Evolutionary conservation across 2,797 vertebrate genomes (phyloP), one percentile per base, ranked within the genome.

Genomic region (Orientallactaga sibirica): DNA sequence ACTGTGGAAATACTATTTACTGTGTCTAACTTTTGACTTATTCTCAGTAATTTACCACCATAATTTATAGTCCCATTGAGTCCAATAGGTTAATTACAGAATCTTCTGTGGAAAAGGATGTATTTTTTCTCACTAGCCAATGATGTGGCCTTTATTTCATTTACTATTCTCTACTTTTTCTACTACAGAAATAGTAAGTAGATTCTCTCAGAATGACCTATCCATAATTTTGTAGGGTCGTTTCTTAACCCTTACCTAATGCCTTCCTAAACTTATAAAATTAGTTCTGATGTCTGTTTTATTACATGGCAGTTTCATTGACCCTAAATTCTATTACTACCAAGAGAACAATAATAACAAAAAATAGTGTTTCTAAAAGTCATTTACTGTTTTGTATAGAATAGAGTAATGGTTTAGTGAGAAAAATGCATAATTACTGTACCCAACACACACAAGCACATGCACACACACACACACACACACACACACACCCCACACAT

Each of bases 11-110:
- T 78, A 43, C 73, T 85, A 19, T 94, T 95, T 82, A 27, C 79
- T 71, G 70, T 93, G 61, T 94, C 95, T 92, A 93, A 91, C 94
- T 58, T 96, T 92, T 94, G 85, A 94, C 33, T 73, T 64, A 84
- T 94, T 92, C 68, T 92, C 68, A 78, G 88, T 68, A 94, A 97
- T 95, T 95, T 94, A 81, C 94, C 94, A 79, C 73, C 79, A 90
- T 95, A 93, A 96, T 97, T 97, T 95, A 96, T 88, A 93, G 96
- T 96, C 91, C 90, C 91, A 90, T 29, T 29, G 89, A 96, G 83
- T 75, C 89, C 80, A 76, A 48, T 33, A 96, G 94, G 96, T 96
- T 97, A 97, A 97, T 97, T 97, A 94, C 85, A 95, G 82, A 94
- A 96, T 94, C 67, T 90, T 94, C 67, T 67, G 37, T 92, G 58